Base-by-base conservation (phyloP, 2,888 invertebrate species). In the Plutella xylostella region DNA sequence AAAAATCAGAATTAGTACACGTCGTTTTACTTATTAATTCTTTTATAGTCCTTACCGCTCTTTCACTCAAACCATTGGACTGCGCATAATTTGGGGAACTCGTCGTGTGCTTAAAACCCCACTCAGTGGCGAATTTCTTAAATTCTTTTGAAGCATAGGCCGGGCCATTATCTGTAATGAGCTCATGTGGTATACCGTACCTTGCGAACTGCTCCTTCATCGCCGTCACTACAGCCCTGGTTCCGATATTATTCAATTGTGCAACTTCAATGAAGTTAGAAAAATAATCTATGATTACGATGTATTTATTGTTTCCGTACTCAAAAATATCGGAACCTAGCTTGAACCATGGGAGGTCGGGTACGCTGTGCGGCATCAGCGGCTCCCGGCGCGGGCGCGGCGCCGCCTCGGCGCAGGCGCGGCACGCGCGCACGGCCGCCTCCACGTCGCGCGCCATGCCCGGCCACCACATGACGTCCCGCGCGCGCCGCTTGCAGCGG, bases 301-400 rank as follows among this genome's bases (percentile, higher is more conserved):
- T 18, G 37, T 42, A 51, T 28, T 45, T 28, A 42, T 49, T 49
- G 18, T 46, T 48, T 15, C 28, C 38, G 35, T 43, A 48, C 28
- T 53, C 50, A 35, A 51, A 55, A 12, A 55, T 43, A 33, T 55
- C 53, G 4, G 50, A 37, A 7, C 47, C 52, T 7, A 52, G 30
- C 45, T 52, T 51, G 19, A 31, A 3, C 51, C 51, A 52, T n/a
- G 51, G 51, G 7, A 51, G 19, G 6, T 11, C 4, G 4, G 49
- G 51, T 14, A 51, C 48, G 14, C 45, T 40, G n/a, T 44, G 31
- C 0, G 45, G 45, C 1, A 48, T 12, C 17, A 48, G 28, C 11
- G 48, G 48, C 22, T 51, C 48, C n/a, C 33, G 28, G 11, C n/a
- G 21, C 12, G 40, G 22, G 35, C 40, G 38, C 3, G 35, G 28